Evolutionary conservation across 92 coral and sea anemone species (phyloP), one percentile per base, ranked within the genome.

Genomic region (Bergia puertoricense): DNA sequence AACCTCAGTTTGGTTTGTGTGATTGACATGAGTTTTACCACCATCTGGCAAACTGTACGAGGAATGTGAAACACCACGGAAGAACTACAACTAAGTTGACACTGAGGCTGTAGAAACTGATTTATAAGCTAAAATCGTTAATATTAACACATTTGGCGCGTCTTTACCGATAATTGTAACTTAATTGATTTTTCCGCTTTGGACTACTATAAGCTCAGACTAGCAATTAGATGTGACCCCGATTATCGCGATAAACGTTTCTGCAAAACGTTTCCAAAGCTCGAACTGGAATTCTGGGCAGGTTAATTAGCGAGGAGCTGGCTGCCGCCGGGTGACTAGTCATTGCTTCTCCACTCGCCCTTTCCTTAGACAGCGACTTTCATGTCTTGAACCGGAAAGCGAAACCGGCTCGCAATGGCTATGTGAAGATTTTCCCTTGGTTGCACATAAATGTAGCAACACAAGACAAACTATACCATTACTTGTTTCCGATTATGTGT

Each of bases 181-280:
- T 45, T 76, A 76, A 76, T 42, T 76, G 23, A 76, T 43, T 76
- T 76, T 76, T 39, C n/a, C 44, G 22, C 42, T 75, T 75, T n/a
- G 79, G 22, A 62, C 69, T 75, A 9, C 20, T 10, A 73, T 30
- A 74, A 74, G 40, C 15, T 8, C 23, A 41, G 42, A 43, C 30
- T 76, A 76, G 46, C 46, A 76, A 76, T 76, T 76, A 76, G 54
- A 41, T 76, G 54, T 76, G 30, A 76, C 51, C 80, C 30, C 54
- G 80, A 76, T 76, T 76, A 76, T 22, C 30, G 20, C 69, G 50
- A 75, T 75, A 75, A 42, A 75, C 36, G 20, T 39, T 37, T 74
- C 76, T 62, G 68, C 76, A 39, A 6, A 30, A 39, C 80, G 42
- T 76, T 20, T 42, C 30, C 10, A 42, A 18, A 40, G 37, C 8